These are phyloP conservation scores for Pentalonia nigronervosa DNA, from an alignment of 1,140 invertebrate genomes.

Conservation along the genomic window DNA sequence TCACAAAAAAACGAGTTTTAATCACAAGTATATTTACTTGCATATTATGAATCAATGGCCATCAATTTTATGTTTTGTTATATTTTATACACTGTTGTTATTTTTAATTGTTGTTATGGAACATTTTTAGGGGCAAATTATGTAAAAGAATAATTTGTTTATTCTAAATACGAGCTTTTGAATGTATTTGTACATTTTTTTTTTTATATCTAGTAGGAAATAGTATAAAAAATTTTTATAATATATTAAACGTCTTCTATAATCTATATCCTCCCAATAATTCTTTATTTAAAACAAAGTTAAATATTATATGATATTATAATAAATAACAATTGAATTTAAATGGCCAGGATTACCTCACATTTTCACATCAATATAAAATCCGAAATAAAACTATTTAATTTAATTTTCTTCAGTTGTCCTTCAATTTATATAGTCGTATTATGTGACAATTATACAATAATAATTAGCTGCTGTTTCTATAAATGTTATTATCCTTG, in stretches of 20 bases:
- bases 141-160: conserved; percentile 21
- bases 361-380: neutral
- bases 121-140: conserved; percentile 17
- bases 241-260: neutral
- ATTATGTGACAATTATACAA: conserved; percentile 28
- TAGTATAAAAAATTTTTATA: neutral
- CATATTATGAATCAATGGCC: neutral
- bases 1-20: conserved; percentile 2
- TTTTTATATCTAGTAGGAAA: conserved; percentile 9
- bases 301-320: neutral
- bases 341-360: neutral
- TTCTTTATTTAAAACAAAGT: neutral
- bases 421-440: neutral
- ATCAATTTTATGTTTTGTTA: conserved; percentile 17
- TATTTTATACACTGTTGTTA: conserved; percentile 30
- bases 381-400: neutral
- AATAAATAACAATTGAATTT: neutral
- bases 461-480: neutral
- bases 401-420: neutral
- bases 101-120: conserved; percentile 21
- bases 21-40: conserved; percentile 31
- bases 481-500: neutral
- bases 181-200: conserved; percentile 32
- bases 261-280: neutral
- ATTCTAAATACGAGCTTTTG: conserved; percentile 17